These are phyloP conservation scores for Lemur catta DNA, from an alignment of 2,797 vertebrate genomes.

Conservation along the genomic window DNA sequence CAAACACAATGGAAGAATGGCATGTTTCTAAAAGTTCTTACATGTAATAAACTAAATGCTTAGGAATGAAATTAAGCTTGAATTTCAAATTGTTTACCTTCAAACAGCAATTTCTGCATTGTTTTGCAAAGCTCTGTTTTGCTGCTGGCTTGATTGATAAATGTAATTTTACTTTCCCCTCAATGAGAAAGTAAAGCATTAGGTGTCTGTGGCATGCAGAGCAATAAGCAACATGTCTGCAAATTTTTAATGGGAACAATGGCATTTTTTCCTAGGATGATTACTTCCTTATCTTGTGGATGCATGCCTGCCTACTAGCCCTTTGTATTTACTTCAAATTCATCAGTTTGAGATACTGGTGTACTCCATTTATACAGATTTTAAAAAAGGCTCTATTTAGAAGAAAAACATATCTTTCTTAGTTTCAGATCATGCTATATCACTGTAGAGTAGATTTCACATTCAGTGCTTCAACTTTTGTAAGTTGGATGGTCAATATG, in stretches of 20 bases:
- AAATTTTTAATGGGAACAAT: constrained; percentile 67
- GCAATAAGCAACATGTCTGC: constrained; percentile 65
- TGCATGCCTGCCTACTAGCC: constrained; percentile 65
- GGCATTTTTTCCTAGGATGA: constrained; percentile 66
- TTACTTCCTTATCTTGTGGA: constrained; percentile 79
- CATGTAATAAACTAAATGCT: not conserved
- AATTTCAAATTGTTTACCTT: constrained; percentile 40
- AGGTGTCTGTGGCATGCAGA: constrained; percentile 42
- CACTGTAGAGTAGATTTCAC: constrained; percentile 33
- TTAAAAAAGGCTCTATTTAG: constrained; percentile 60
- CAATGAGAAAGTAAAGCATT: constrained; percentile 47
- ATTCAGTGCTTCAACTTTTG: constrained; percentile 20
- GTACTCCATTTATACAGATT: constrained; percentile 39
- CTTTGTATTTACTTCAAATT: constrained; percentile 74
- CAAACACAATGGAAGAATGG: not conserved
- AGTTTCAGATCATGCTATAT: not conserved
- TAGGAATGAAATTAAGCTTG: constrained; percentile 16
- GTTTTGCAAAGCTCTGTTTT: constrained; percentile 37
- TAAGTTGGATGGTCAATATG: constrained; percentile 8
- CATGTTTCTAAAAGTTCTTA: constrained; percentile 31
- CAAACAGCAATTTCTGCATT: not conserved
- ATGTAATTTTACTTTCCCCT: constrained; percentile 51
- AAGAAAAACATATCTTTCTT: constrained; percentile 36
- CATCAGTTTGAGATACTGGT: constrained; percentile 62
- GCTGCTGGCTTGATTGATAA: constrained; percentile 60